A percentile compares a stretch with the other conserved stretches of the same genome.
Conservation (phyloP, 2,797 vertebrate genomes). For the Phataginus tetradactyla region DNA sequence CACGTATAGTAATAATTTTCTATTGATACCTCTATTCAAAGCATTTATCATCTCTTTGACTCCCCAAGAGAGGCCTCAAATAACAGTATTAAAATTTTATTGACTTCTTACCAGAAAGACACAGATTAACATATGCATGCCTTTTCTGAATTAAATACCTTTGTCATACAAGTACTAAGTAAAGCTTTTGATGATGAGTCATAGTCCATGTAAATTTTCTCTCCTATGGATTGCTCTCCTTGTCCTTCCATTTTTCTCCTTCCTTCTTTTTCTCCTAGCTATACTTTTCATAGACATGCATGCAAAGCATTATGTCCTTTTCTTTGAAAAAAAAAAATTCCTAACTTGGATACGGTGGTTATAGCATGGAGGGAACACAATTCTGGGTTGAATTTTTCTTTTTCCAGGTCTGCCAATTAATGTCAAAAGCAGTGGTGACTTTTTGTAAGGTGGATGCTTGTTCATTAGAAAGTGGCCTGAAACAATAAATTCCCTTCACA, state of each 20-base stretch:
- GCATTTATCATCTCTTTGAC: not conserved
- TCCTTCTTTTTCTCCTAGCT: not conserved
- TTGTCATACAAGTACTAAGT: not conserved
- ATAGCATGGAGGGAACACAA: constrained; percentile 8
- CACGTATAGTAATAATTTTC: not conserved
- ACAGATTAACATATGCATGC: not conserved
- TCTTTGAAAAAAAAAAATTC: constrained; percentile 7
- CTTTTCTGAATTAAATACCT: constrained; percentile 56
- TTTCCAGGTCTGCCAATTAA: constrained; percentile 64
- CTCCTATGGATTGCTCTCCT: not conserved
- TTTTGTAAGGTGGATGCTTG: constrained; percentile 57
- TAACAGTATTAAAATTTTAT: constrained; percentile 46
- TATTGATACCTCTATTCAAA: constrained; percentile 1
- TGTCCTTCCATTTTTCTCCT: not conserved
- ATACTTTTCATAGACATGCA: not conserved
- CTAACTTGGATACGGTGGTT: constrained; percentile 23
- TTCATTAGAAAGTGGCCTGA: constrained; percentile 75
- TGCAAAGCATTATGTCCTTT: not conserved
- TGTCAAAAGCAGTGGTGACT: constrained; percentile 60
- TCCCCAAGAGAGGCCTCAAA: not conserved
- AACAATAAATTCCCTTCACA: constrained; percentile 74
- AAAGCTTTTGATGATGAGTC: not conserved
- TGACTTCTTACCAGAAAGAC: not conserved
- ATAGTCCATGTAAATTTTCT: not conserved
- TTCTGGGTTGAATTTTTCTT: constrained; percentile 64